These are phyloP conservation scores for Pissodes strobi DNA, from an alignment of 1,140 invertebrate genomes.

Conservation along the genomic window DNA sequence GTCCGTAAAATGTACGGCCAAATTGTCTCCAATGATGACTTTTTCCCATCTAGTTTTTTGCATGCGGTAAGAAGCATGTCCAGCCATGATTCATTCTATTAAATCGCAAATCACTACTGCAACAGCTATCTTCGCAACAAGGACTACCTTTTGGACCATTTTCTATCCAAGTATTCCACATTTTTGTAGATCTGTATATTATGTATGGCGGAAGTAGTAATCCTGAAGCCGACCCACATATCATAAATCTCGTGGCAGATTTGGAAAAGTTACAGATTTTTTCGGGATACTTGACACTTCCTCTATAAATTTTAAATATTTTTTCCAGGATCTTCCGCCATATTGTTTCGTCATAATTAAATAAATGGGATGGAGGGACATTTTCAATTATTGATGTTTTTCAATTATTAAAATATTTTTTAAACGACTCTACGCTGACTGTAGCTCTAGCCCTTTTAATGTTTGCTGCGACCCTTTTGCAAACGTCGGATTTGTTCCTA, in stretches of 20 bases:
- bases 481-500: not conserved
- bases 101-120: not conserved
- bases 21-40: not conserved
- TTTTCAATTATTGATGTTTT: not conserved
- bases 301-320: not conserved
- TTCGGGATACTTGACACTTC: not conserved
- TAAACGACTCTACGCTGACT: not conserved
- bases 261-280: not conserved
- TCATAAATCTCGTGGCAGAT: not conserved
- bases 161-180: too few relatives aligned
- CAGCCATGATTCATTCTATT: not conserved
- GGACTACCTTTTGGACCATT: too few relatives aligned
- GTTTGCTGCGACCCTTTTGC: too few relatives aligned
- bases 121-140: not conserved
- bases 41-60: not conserved
- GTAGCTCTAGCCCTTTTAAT: too few relatives aligned
- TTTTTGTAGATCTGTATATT: conserved; percentile 44
- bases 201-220: conserved; percentile 46
- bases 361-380: not conserved
- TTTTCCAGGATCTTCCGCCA: conserved; percentile 1
- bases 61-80: not conserved
- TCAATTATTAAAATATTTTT: not conserved
- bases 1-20: not conserved
- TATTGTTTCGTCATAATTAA: conserved; percentile 7
- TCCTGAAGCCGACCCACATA: conserved; percentile 46